These are phyloP conservation scores for Jordanella pulchra DNA, from an alignment of 2,797 vertebrate species.

Conservation along the genomic window DNA sequence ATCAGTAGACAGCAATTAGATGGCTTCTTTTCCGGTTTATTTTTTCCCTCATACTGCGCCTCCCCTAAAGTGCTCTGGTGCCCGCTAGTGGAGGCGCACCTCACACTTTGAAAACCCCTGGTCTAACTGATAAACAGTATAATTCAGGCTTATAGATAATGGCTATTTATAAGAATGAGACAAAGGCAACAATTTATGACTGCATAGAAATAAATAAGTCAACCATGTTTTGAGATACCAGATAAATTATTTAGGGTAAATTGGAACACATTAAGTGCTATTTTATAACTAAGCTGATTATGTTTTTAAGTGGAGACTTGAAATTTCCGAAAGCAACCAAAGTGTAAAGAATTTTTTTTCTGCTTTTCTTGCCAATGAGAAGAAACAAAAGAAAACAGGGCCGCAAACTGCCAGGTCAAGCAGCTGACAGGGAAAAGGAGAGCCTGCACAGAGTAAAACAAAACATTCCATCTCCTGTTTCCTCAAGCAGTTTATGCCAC, in stretches of 20 bases:
- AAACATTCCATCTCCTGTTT: conserved; percentile 68
- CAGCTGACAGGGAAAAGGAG: conserved; percentile 46
- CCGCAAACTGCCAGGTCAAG: conserved; percentile 17
- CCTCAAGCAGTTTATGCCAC: conserved; percentile 65
- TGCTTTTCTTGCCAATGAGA: conserved; percentile 15
- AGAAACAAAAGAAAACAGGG: conserved; percentile 17
- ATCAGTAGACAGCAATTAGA: no score
- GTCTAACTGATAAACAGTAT: conserved; percentile 1
- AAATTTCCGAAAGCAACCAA: conserved; percentile 12
- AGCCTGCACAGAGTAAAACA: conserved; percentile 57
- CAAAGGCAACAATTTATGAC: conserved; percentile 3
- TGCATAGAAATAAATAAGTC: conserved; percentile 33
- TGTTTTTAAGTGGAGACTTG: conserved; percentile 44
- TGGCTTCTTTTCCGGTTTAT: no score
- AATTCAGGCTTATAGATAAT: conserved; percentile 37
- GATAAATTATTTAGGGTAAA: conserved; percentile 36
- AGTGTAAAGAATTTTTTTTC: conserved; percentile 19
- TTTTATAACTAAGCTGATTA: conserved; percentile 54
- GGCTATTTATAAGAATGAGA: conserved; percentile 39
- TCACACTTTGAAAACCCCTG: no score
- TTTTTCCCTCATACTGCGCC: no score
- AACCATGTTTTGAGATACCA: conserved; percentile 23
- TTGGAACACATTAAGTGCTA: conserved; percentile 52
- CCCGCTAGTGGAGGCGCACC: no score
- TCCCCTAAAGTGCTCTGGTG: no score